Base-by-base conservation (phyloP, 2,113 vertebrate species). In the Pterocles orientalis region DNA sequence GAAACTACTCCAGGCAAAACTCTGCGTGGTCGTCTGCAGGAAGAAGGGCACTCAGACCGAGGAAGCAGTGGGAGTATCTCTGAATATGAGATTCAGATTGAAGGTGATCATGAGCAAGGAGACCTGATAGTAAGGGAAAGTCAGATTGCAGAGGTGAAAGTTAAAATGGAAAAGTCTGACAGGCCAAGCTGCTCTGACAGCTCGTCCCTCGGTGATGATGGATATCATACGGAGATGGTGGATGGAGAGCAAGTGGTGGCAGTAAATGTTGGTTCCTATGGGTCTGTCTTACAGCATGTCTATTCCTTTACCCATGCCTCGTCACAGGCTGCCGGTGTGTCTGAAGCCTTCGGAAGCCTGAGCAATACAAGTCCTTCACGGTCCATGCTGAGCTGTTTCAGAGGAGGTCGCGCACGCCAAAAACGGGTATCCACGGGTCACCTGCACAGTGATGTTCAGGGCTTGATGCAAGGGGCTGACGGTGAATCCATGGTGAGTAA, bases 241-340 rank as follows among this genome's bases (percentile, higher is more conserved):
- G 99, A 99, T 29, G 99, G 99, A 62, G 99, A 99, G 47, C 99
- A 99, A 94, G 99, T 99, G 28, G 96, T 99, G 94, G 98, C 99
- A 2, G 99, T 99, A 34, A 99, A 99, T 1, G 99, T 99, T 82
- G 99, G 99, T 56, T 98, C 99, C 41, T 99, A 99, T 28, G 98
- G 99, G 60, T 99, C 99, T 34, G 99, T 99, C 71, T 97, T 99
- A 88, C 99, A 99, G 90, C 97, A 99, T 16, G 97, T 98, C 10
- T 99, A 99, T 89, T 98, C 99, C 11, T 99, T 98, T 97, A 98
- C 99, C 43, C 98, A 98, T 64, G 96, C 97, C 26, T 93, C 98
- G 8, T 96, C 98, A 1, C 98, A 98, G 92, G 97, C 98, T 20
- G 58, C 99, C 71, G 95, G 98, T 54, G 72, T 97, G 4, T 95